Evolutionary conservation across 2,888 invertebrate species (phyloP), one percentile per base, ranked within the genome.

Genomic region (Dasypolia templi): DNA sequence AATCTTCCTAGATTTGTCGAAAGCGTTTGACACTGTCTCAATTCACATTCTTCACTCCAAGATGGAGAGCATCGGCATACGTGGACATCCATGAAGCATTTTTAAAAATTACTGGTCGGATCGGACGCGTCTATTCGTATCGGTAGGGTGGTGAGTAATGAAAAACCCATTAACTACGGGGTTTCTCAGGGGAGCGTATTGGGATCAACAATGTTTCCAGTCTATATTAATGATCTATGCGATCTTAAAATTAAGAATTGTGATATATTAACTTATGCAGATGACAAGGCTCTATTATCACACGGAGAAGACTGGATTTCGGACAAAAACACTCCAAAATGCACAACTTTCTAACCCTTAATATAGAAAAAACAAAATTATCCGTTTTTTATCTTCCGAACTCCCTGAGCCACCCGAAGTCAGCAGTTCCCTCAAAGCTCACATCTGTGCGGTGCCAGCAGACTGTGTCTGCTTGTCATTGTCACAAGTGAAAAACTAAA

Each of bases 251-350:
- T 49, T 46, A 12, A 22, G 4, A 63, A 63, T 63, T 63, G 63
- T 32, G 46, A 62, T 11, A 62, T 46, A 29, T 29, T 46, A 46
- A 62, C 44, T 6, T 29, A 29, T 19, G 44, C 62, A 29, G 29
- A 62, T 3, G 29, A 62, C 19, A 46, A 19, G 3, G 62, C 44
- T 11, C 17, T 61, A 29, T 29, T 62, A 44, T 26, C 26, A 19
- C 19, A 62, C 12, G 62, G 62, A 44, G 19, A 26, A 19, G 26
- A 26, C 44, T n/a, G 59, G 59, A 32, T 22, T 58, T 58, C 58
- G 22, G 55, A 17, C 55, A 55, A 55, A 55, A 58, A 35, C 39
- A 59, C n/a, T n/a, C 59, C 6, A n/a, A 39, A 59, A 59, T 32
- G 32, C 17, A 39, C 39, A 7, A 39, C 32, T 56, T 19, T 32